phyloP scores from a whole-genome alignment of 2,888 invertebrate species.

The Eupsilia transversa region DNA sequence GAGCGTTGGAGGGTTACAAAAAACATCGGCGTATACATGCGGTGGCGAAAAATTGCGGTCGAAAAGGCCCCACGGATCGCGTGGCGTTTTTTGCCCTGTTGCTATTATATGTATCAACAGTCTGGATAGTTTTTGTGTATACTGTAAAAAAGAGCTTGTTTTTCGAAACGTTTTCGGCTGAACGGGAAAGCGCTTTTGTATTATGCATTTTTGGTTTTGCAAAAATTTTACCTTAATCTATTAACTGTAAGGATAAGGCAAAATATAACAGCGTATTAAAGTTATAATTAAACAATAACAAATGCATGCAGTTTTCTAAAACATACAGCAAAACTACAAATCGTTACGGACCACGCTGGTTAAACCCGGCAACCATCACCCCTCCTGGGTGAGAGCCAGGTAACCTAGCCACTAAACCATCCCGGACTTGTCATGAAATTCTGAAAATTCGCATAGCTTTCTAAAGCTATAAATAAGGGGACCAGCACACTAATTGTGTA shows the following conservation, averaged over 20 bases:
- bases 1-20: conserved; percentile 73
- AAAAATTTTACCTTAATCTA: no score
- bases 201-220: neutral
- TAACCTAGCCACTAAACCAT: conserved; percentile 92
- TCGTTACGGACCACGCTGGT: neutral
- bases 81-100: conserved; percentile 66
- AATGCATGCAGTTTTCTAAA: neutral
- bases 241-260: neutral
- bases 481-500: no score
- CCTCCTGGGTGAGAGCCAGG: conserved; percentile 91
- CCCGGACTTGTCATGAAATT: conserved; percentile 77
- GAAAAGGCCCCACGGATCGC: conserved; percentile 62
- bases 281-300: neutral
- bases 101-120: conserved; percentile 50
- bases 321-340: neutral
- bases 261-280: neutral
- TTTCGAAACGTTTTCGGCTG: conserved; percentile 23
- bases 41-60: conserved; percentile 75
- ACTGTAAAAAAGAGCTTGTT: conserved; percentile 36
- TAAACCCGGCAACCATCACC: no score
- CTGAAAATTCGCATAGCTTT: neutral
- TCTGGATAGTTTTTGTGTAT: conserved; percentile 53
- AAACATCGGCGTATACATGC: conserved; percentile 70
- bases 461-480: no score
- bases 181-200: conserved; percentile 1